These are phyloP conservation scores for Adelges cooleyi DNA, from an alignment of 1,140 invertebrate species.

Conservation along the genomic window DNA sequence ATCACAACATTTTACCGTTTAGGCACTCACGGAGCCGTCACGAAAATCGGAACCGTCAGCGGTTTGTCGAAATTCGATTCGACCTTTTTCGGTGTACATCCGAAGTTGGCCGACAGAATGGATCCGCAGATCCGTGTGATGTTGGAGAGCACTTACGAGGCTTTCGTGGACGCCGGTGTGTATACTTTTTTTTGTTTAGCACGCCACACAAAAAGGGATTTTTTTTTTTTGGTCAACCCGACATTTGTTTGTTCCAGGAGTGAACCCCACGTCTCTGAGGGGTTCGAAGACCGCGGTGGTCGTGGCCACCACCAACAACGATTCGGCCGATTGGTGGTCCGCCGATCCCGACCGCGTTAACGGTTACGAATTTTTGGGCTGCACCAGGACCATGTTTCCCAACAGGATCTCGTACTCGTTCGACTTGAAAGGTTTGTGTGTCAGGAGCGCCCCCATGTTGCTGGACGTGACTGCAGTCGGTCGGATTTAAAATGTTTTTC, in stretches of 20 bases:
- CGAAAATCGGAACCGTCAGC: slow-evolving; percentile 75
- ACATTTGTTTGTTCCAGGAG: neutral
- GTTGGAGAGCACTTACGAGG: slow-evolving; percentile 59
- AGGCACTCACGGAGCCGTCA: slow-evolving; percentile 63
- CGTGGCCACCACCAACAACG: slow-evolving; percentile 43
- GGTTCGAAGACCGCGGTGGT: slow-evolving; percentile 42
- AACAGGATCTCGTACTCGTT: slow-evolving; percentile 45
- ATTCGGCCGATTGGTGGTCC: slow-evolving; percentile 34
- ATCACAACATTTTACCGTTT: neutral
- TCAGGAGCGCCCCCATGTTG: too few species aligned
- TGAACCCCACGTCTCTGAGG: slow-evolving; percentile 23
- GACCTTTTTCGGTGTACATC: slow-evolving; percentile 80
- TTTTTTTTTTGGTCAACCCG: neutral
- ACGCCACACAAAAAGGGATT: neutral
- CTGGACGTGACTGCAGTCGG: too few species aligned
- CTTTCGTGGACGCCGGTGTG: slow-evolving; percentile 28
- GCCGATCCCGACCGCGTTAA: slow-evolving; percentile 28
- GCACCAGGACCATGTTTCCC: slow-evolving; percentile 49
- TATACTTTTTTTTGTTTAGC: neutral
- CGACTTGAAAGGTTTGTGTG: slow-evolving; percentile 31
- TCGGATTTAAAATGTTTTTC: too few species aligned
- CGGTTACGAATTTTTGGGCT: slow-evolving; percentile 42
- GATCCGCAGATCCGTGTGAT: slow-evolving; percentile 84
- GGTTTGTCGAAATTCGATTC: slow-evolving; percentile 76
- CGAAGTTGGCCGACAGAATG: slow-evolving; percentile 85